A percentile compares a stretch with the other conserved stretches of the same genome.
Evolutionary conservation across 2,797 vertebrate species (phyloP).

Genomic region (Mormyrus hasselquistii): DNA sequence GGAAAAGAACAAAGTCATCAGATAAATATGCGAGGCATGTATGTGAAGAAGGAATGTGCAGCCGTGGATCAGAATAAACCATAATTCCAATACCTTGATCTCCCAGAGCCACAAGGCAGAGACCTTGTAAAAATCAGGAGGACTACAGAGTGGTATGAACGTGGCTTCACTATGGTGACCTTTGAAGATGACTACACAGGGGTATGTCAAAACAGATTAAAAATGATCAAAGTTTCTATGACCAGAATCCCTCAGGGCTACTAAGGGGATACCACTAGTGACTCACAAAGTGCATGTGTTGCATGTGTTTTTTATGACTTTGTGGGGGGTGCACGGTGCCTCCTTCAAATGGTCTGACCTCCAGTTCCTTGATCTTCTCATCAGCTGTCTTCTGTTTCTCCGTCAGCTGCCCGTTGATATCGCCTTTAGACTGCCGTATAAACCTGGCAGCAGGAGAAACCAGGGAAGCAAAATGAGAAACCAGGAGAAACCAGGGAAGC

Average conservation of each 20-base stretch:
- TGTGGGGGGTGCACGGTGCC: neutral
- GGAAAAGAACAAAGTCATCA: neutral
- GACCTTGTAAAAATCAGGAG: neutral
- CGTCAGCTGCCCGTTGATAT: conserved; percentile 77
- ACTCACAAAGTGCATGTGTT: neutral
- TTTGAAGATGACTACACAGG: neutral
- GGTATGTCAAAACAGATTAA: neutral
- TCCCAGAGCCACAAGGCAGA: neutral
- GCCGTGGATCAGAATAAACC: neutral
- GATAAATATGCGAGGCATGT: conserved; percentile 7
- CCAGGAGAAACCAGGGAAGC: conserved; percentile 18
- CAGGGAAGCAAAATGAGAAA: conserved; percentile 5
- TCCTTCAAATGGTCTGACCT: conserved; percentile 62
- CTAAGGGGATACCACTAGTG: neutral
- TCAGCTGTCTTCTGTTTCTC: conserved; percentile 88
- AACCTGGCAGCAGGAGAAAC: conserved; percentile 67
- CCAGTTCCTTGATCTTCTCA: conserved; percentile 90
- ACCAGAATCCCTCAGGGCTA: neutral
- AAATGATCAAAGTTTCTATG: neutral
- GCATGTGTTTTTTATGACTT: neutral
- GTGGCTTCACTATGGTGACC: neutral
- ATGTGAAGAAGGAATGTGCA: neutral
- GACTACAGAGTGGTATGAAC: neutral
- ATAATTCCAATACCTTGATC: neutral
- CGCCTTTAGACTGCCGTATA: conserved; percentile 84